Conservation (phyloP, 2,113 vertebrate species). For the Spheniscus mendiculus region DNA sequence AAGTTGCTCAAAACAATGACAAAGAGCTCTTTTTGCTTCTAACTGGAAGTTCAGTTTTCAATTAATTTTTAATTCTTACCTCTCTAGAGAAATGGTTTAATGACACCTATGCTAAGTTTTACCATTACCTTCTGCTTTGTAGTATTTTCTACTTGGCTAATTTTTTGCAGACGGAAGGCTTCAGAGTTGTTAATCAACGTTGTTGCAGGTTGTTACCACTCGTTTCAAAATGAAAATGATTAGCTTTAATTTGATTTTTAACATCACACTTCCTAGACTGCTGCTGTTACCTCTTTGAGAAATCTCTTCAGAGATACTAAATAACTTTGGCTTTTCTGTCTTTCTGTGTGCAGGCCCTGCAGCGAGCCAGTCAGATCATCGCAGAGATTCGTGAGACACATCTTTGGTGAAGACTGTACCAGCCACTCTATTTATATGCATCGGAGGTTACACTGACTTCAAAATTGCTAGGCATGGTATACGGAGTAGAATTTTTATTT, state of each 20-base stretch:
- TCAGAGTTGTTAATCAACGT: background rate
- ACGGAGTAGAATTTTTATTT: constrained; percentile 80
- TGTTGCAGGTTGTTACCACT: background rate
- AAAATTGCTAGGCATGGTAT: constrained; percentile 79
- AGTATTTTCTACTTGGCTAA: background rate
- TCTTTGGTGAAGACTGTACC: constrained; percentile 87
- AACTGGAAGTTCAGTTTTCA: background rate
- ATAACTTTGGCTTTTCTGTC: background rate
- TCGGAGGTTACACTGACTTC: constrained; percentile 58
- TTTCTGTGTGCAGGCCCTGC: constrained; percentile 84
- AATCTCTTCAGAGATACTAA: background rate
- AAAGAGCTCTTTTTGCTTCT: background rate
- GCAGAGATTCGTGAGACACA: constrained; percentile 98
- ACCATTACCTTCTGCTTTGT: background rate
- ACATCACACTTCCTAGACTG: background rate
- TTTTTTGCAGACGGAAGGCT: background rate
- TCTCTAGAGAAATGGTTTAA: background rate
- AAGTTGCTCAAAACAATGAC: background rate
- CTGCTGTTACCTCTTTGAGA: background rate
- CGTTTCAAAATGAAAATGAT: background rate
- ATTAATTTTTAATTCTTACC: background rate
- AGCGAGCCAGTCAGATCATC: constrained; percentile 97
- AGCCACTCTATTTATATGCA: background rate
- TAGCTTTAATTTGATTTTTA: background rate
- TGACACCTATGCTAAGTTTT: background rate